Evolutionary conservation across 2,113 vertebrate genomes (phyloP), one percentile per base, ranked within the genome.

Genomic region (Prunella fulvescens): DNA sequence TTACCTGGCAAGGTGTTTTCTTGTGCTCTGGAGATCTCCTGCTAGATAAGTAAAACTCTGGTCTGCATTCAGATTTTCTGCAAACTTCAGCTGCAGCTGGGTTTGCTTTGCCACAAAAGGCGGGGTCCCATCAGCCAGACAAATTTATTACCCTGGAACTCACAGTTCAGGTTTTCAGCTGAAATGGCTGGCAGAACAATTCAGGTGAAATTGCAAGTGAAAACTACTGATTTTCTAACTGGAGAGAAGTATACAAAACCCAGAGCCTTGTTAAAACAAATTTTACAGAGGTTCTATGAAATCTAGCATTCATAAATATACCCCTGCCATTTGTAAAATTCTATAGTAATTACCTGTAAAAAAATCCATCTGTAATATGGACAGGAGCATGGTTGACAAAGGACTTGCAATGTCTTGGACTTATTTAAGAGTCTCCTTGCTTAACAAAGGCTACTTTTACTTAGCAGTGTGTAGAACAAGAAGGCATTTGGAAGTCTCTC

Each of bases 401-500:
- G 45, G 9, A 69, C 25, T 72, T 81, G 47, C 45, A 57, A 22
- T 11, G 22, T 50, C 33, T 88, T 47, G 31, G 25, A 8, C 31
- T 84, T 72, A 81, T 77, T 92, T 47, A 56, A 69, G 69, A 84
- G 37, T 35, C 58, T 72, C n/a, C 48, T 71, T 81, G 64, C 64
- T 92, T 91, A 66, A 88, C 47, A 86, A 92, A 95, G 72, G 71
- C 51, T 50, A 45, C 22, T 92, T 88, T 88, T 84, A 78, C 33
- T 53, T 60, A 62, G 33, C n/a, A 78, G 57, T 3, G 1, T 8
- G 35, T 33, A 56, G 19, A 92, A 84, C 9, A 26, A 61, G 56
- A 79, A 88, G 29, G 56, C 56, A 64, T 87, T 79, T 88, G 67
- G 79, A 88, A 81, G 64, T 37, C 60, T 70, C 80, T 78, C 80